Evolutionary conservation across 2,888 invertebrate species (phyloP).

Genomic region (Lepetodrilus schrolli): DNA sequence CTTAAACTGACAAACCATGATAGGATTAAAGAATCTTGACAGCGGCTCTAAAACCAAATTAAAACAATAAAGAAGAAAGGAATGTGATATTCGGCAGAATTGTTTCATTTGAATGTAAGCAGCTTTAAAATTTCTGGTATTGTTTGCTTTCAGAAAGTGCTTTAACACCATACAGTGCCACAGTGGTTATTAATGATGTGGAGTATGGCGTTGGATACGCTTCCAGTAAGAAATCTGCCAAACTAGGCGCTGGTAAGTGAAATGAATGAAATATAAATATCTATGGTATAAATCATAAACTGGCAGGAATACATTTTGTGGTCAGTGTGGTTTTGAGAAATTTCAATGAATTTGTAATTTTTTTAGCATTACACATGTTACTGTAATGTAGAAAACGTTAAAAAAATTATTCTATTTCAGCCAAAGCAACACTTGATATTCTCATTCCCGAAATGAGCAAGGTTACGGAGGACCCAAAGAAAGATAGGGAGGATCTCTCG

Average conservation of each 20-base stretch:
- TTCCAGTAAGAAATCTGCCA: constrained; percentile 95
- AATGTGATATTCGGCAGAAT: too few species aligned
- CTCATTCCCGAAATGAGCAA: constrained; percentile 93
- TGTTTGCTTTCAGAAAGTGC: constrained; percentile 80
- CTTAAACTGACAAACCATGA: too few species aligned
- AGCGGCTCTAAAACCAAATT: too few species aligned
- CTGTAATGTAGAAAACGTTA: too few species aligned
- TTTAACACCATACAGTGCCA: constrained; percentile 93
- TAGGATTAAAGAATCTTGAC: too few species aligned
- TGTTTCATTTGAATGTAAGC: too few species aligned
- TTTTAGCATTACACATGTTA: too few species aligned
- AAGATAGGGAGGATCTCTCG: constrained; percentile 68
- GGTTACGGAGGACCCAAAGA: constrained; percentile 63
- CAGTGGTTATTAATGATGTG: constrained; percentile 91
- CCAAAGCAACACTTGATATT: constrained; percentile 90
- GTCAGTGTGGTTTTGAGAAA: not conserved
- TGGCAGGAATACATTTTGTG: not conserved
- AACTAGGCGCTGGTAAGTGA: constrained; percentile 85
- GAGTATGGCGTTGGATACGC: constrained; percentile 96
- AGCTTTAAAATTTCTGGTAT: too few species aligned
- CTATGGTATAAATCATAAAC: not conserved
- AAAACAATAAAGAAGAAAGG: too few species aligned
- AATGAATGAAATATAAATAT: not conserved
- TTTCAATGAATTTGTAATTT: not conserved
- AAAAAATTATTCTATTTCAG: constrained; percentile 77